Conservation (phyloP, 2,113 vertebrate species). For the Hippocampus mohnikei region DNA sequence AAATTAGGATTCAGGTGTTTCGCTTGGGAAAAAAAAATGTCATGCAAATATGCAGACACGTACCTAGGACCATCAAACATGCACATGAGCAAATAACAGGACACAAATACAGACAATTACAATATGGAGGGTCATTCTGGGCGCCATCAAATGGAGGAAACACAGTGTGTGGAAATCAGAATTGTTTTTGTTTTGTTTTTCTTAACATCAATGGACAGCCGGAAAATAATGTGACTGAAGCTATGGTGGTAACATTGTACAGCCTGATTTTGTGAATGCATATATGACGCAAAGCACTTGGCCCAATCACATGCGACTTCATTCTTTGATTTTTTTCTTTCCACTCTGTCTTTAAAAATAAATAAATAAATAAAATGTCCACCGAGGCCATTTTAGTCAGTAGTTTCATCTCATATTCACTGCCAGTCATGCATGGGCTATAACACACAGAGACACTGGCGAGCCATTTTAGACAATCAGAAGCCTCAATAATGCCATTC, state of each 20-base stretch:
- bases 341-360: neutral
- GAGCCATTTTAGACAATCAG: neutral
- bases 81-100: neutral
- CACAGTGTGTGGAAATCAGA: slow-evolving; percentile 17
- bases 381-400: neutral
- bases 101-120: slow-evolving; percentile 10
- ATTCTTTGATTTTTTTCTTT: neutral
- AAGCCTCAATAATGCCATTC: neutral
- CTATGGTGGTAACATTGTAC: too few relatives aligned
- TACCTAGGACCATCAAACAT: neutral
- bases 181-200: neutral
- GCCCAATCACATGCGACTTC: slow-evolving; percentile 9
- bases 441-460: neutral
- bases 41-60: slow-evolving; percentile 5
- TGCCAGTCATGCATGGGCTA: neutral
- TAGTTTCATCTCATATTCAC: neutral
- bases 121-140: slow-evolving; percentile 30
- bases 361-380: neutral
- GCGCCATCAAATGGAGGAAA: slow-evolving; percentile 36
- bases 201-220: too few relatives aligned
- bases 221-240: too few relatives aligned
- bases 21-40: slow-evolving; percentile 29
- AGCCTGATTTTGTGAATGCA: too few relatives aligned
- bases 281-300: too few relatives aligned
- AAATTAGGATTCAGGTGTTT: slow-evolving; percentile 55